A percentile compares a stretch with the other conserved stretches of the same genome.
Conservation (phyloP, 2,113 vertebrate genomes). For the Gobius niger region DNA sequence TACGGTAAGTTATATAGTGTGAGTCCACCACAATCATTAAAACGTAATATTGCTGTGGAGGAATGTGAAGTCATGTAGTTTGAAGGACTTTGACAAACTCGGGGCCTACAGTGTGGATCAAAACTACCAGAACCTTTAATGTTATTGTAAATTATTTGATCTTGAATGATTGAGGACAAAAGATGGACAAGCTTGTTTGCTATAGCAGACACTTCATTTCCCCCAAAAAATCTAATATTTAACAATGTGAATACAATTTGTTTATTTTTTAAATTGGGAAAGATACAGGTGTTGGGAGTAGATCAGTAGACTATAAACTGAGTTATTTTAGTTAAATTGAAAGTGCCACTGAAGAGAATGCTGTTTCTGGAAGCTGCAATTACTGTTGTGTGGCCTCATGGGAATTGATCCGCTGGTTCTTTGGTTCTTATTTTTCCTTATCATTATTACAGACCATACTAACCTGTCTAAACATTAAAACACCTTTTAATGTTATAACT, state of each 20-base stretch:
- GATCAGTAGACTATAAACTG: not conserved
- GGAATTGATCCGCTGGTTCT: not conserved
- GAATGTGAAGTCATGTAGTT: conserved; percentile 30
- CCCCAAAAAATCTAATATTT: not conserved
- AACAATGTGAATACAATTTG: not conserved
- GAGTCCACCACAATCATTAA: too few relatives aligned
- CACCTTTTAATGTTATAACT: not conserved
- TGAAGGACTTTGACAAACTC: conserved; percentile 45
- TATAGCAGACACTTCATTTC: too few relatives aligned
- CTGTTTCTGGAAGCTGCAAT: not conserved
- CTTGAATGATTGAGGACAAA: conserved; percentile 37
- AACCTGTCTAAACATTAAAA: not conserved
- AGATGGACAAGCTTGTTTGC: too few relatives aligned
- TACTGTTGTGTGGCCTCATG: conserved; percentile 9
- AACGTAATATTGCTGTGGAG: not conserved
- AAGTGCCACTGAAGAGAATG: conserved; percentile 17
- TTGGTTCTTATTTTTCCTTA: not conserved
- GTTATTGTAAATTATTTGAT: conserved; percentile 9
- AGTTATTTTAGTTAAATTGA: not conserved
- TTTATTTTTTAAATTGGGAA: not conserved
- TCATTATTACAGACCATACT: not conserved
- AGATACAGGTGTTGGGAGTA: not conserved
- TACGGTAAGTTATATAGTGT: too few relatives aligned
- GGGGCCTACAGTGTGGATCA: conserved; percentile 45
- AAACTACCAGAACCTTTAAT: conserved; percentile 13